Conservation (phyloP, 2,888 invertebrate species). For the Scaptomyza cyrtandrae region DNA sequence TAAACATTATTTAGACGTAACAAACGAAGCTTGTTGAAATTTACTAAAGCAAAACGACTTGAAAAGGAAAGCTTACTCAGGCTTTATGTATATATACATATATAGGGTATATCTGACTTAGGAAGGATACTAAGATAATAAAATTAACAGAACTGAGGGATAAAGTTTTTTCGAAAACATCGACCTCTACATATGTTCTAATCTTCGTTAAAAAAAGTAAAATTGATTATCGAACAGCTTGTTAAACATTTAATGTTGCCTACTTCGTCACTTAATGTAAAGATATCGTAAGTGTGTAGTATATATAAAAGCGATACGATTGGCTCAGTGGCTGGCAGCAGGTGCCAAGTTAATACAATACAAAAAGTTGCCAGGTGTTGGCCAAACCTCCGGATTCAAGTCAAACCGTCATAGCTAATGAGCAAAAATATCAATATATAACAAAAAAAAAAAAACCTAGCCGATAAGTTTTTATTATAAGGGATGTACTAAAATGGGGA, state of each 20-base stretch:
- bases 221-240: no score
- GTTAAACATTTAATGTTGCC: background rate
- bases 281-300: background rate
- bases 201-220: no score
- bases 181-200: no score
- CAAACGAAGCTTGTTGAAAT: no score
- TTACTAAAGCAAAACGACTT: no score
- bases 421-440: slow-evolving; percentile 8
- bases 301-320: slow-evolving; percentile 28
- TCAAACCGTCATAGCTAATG: slow-evolving; percentile 34
- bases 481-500: no score
- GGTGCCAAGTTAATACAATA: background rate
- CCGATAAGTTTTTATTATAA: slow-evolving; percentile 4
- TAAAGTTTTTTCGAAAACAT: no score
- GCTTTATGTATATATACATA: no score
- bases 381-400: background rate
- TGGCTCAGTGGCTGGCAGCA: slow-evolving; percentile 11
- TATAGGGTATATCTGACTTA: no score
- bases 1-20: background rate
- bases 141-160: no score
- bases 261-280: slow-evolving; percentile 15
- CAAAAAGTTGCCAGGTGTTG: slow-evolving; percentile 12
- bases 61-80: no score
- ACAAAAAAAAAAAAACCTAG: background rate
- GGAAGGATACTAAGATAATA: no score